Base-by-base conservation (phyloP, 2,888 invertebrate species). In the Actias luna region DNA sequence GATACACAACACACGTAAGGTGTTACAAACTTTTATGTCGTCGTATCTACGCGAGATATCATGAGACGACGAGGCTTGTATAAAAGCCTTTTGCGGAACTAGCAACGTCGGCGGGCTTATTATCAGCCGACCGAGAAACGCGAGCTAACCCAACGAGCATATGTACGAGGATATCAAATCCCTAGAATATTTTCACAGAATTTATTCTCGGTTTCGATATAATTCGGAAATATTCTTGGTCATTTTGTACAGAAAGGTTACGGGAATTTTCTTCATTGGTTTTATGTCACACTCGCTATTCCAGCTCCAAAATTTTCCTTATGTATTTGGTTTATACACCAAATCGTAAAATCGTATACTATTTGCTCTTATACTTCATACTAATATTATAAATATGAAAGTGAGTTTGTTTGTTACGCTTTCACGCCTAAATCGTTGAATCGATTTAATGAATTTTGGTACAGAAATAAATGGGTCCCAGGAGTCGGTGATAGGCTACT, bases 81-180 rank as follows among this genome's bases (percentile, higher is more conserved):
- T 50, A 60, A 60, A 60, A 60, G 60, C 22, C 60, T 46, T 50
- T 60, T 60, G 25, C 60, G 50, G 60, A 50, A 50, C 50, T 35
- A 55, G 55, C 27, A 29, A 5, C 55, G 55, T n/a, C 29, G 55
- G 22, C 25, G 33, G 33, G 60, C 60, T 60, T 60, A 60, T 60
- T 60, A 60, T 60, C 60, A 50, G 33, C 60, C 46, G 22, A 60
- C 31, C 60, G 60, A 50, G 59, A 50, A 22, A 25, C 29, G 50
- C 35, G n/a, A 55, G 29, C 29, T 29, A 55, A 29, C 29, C 29
- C 55, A 29, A 55, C 55, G 22, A 25, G 12, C 25, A 22, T 25
- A 50, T 25, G 25, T 55, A 55, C 55, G n/a, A 29, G 55, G 29
- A 55, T 55, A 29, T 55, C 29, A 55, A 55, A 55, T 55, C 55